Conservation (phyloP, 2,113 vertebrate genomes). For the Dermatemys mawii region DNA sequence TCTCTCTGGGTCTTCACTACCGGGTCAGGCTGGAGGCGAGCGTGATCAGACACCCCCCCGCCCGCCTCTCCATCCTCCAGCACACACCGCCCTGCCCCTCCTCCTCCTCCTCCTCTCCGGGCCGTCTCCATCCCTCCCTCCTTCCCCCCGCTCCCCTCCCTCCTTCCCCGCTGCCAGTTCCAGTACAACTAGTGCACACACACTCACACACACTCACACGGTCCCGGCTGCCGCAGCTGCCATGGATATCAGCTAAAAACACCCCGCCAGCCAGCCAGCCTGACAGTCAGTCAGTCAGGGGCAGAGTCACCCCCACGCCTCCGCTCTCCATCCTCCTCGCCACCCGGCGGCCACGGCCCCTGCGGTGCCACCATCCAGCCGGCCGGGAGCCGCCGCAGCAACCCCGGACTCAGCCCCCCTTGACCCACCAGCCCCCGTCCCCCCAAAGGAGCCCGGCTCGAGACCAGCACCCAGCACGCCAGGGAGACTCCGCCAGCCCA, state of each 20-base stretch:
- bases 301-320: constrained; percentile 13
- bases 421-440: constrained; percentile 39
- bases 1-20: constrained; percentile 74
- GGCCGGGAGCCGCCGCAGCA: constrained; percentile 2
- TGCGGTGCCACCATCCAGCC: constrained; percentile 1
- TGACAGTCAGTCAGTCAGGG: constrained; percentile 46
- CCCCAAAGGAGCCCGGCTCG: constrained; percentile 35
- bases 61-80: constrained; percentile 44
- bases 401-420: constrained; percentile 8
- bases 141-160: constrained; percentile 23
- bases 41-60: constrained; percentile 25
- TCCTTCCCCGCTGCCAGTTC: constrained; percentile 63
- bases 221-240: constrained; percentile 72
- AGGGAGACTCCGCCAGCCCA: constrained; percentile 63
- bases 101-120: constrained; percentile 26
- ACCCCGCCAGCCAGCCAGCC: constrained; percentile 53
- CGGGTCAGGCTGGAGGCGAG: constrained; percentile 68
- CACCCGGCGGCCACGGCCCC: constrained; percentile 42
- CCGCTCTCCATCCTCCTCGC: constrained; percentile 40
- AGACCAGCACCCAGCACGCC: constrained; percentile 2
- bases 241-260: constrained; percentile 78
- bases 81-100: neutral
- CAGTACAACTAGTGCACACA: constrained; percentile 77
- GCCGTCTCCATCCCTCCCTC: neutral
- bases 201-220: constrained; percentile 6